Evolutionary conservation across 2,888 invertebrate genomes (phyloP).

Genomic region (Gymnosoma rotundatum): DNA sequence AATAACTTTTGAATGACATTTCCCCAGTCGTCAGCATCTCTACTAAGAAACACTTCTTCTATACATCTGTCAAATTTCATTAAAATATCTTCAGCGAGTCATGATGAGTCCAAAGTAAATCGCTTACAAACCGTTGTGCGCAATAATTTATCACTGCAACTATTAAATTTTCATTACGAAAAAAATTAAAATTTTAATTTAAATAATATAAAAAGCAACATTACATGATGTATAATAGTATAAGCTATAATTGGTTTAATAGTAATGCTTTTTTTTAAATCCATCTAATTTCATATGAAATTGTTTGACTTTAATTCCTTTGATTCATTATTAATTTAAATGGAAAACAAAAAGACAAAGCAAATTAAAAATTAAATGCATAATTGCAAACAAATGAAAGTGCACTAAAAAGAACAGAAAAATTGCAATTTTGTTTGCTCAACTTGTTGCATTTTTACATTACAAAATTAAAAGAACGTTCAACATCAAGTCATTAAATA

Average conservation of each 20-base stretch:
- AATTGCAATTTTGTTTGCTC: conserved; percentile 58
- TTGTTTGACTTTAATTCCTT: conserved; percentile 21
- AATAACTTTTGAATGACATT: no score
- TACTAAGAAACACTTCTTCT: no score
- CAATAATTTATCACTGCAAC: no score
- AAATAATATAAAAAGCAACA: no score
- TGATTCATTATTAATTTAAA: conserved; percentile 39
- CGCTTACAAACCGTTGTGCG: no score
- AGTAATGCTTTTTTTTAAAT: not conserved
- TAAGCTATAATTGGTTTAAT: not conserved
- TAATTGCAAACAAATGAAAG: conserved; percentile 42
- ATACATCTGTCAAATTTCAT: no score
- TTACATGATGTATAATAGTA: no score
- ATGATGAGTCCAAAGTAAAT: no score
- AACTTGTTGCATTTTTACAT: conserved; percentile 68
- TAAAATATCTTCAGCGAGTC: no score
- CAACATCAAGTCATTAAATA: conserved; percentile 49
- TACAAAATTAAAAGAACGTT: conserved; percentile 23
- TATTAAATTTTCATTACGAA: no score
- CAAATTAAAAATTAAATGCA: conserved; percentile 18
- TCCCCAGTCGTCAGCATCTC: no score
- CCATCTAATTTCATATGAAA: conserved; percentile 27
- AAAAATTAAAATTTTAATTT: no score
- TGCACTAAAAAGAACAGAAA: conserved; percentile 2
- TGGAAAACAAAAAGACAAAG: conserved; percentile 11